Percentiles rank a stretch among this genome's conserved stretches.
phyloP scores from a whole-genome alignment of 2,113 vertebrate species.

The Bombycilla garrulus region DNA sequence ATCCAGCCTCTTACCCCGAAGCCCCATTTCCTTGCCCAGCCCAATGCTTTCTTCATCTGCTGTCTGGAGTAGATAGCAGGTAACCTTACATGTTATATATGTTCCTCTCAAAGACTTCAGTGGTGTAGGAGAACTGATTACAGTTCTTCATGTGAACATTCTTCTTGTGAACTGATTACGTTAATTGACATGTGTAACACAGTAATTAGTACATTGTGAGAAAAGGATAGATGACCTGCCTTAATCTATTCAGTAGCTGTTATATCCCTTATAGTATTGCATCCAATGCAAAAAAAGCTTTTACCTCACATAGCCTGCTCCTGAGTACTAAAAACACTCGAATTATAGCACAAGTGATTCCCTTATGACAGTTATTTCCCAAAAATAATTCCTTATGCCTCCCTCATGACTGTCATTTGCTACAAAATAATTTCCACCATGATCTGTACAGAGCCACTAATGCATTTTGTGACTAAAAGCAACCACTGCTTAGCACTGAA shows the following conservation, averaged over 20 bases:
- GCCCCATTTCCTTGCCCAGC: neutral
- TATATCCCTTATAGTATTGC: neutral
- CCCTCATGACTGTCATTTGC: slow-evolving; percentile 28
- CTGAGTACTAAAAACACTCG: slow-evolving; percentile 10
- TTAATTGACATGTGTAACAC: neutral
- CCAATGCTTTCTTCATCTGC: neutral
- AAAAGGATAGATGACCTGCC: neutral
- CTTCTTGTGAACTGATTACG: neutral
- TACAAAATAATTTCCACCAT: slow-evolving; percentile 25
- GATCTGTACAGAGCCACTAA: neutral
- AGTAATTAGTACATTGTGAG: neutral
- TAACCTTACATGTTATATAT: neutral
- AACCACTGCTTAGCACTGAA: neutral
- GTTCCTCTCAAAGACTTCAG: neutral
- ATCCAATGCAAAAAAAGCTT: neutral
- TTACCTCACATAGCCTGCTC: slow-evolving; percentile 6
- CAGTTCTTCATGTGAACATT: no score
- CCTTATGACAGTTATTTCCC: slow-evolving; percentile 23
- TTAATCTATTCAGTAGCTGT: neutral
- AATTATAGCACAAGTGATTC: neutral
- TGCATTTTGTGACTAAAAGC: slow-evolving; percentile 24
- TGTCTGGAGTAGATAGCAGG: neutral
- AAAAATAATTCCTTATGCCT: slow-evolving; percentile 37
- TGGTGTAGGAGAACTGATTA: neutral
- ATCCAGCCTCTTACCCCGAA: no score